Conservation (phyloP, 2,113 vertebrate genomes). For the Electrona antarctica region DNA sequence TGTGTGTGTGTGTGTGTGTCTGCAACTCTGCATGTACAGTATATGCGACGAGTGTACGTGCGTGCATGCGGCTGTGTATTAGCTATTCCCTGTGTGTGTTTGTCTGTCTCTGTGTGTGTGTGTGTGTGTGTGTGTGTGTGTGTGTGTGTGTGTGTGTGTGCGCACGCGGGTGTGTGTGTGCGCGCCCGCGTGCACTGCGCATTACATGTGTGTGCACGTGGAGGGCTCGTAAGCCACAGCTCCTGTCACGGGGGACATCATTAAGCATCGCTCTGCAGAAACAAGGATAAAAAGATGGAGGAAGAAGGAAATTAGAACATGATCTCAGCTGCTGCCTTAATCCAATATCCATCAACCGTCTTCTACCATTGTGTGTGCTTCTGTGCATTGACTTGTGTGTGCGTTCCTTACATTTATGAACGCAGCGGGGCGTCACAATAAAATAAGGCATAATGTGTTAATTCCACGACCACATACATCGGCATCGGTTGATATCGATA, state of each 20-base stretch:
- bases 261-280: conserved; percentile 71
- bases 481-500: too few relatives aligned
- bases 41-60: too few relatives aligned
- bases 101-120: not conserved
- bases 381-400: not conserved
- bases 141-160: not conserved
- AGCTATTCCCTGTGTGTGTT: not conserved
- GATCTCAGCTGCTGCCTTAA: conserved; percentile 50
- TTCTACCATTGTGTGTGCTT: conserved; percentile 8
- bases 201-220: conserved; percentile 2
- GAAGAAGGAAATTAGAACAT: conserved; percentile 53
- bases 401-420: too few relatives aligned
- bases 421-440: too few relatives aligned
- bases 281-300: conserved; percentile 46
- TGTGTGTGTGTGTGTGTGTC: not conserved
- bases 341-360: conserved; percentile 31
- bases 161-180: conserved; percentile 1
- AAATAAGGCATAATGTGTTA: too few relatives aligned
- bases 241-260: conserved; percentile 77
- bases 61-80: not conserved
- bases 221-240: conserved; percentile 59
- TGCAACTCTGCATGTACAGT: not conserved
- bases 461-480: too few relatives aligned
- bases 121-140: not conserved
- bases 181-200: conserved; percentile 5